phyloP scores from a whole-genome alignment of 2,113 vertebrate species.

The Cebus imitator region DNA sequence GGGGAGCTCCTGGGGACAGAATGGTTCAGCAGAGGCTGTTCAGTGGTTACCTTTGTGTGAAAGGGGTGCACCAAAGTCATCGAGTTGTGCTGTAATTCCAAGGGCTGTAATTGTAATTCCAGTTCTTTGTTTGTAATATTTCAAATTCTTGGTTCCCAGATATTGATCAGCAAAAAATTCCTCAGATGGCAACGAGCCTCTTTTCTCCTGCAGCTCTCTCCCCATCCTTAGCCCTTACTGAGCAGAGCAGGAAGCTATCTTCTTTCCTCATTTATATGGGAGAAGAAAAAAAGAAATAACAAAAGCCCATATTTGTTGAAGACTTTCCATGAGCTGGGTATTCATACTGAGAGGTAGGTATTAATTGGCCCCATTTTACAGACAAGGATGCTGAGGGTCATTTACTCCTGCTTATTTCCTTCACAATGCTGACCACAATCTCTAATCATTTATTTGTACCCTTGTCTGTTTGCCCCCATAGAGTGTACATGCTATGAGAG shows the following conservation, averaged over 20 bases:
- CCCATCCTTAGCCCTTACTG: not conserved
- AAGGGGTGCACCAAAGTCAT: not conserved
- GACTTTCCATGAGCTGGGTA: not conserved
- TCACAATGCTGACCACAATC: not conserved
- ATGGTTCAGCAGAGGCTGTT: not conserved
- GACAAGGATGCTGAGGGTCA: not conserved
- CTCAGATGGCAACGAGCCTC: not conserved
- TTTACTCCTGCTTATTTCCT: not conserved
- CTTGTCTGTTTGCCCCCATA: not conserved
- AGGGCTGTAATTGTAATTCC: not conserved
- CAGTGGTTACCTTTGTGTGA: not conserved
- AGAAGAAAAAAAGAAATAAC: not conserved
- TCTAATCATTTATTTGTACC: not conserved
- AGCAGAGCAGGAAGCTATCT: not conserved
- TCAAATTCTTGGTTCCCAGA: not conserved
- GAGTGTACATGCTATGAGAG: not conserved
- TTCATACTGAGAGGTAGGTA: not conserved
- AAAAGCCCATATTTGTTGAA: conserved; percentile 1
- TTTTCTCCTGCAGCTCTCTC: not conserved
- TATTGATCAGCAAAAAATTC: not conserved
- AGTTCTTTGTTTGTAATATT: conserved; percentile 2
- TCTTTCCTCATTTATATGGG: not conserved
- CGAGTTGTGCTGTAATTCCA: not conserved
- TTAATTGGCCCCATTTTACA: conserved; percentile 32
- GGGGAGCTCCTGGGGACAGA: not conserved